Base-by-base conservation (phyloP, 2,888 invertebrate species). In the Myopa testacea region DNA sequence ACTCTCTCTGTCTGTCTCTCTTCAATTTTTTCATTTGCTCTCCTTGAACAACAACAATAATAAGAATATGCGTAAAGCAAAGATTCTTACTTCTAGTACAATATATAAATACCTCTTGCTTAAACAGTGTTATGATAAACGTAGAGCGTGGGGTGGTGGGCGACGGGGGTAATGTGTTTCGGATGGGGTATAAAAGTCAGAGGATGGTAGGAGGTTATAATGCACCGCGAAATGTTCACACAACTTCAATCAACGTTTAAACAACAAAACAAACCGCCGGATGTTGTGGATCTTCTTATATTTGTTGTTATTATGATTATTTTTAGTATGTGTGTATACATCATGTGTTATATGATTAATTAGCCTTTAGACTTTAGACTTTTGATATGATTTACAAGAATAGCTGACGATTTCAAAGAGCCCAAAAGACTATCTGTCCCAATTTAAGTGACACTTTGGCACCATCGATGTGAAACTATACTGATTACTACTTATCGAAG, bases 261-360 rank as follows among this genome's bases (percentile, higher is more conserved):
- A 74, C 65, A 63, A 63, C 38, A 74, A 65, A 69, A 75, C 75
- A 75, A 69, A 69, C 75, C 75, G 75, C 75, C 75, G 75, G 75
- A 75, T 75, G 68, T 75, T 68, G 75, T 78, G 70, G 65, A 45
- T 52, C 65, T 75, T 77, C 50, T 34, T 72, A 74, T 55, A 63
- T 19, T 70, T 62, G 55, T 72, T 82, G 74, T 72, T 76, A n/a
- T 55, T n/a, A 55, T 55, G 55, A 14, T 55, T 55, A 16, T 55
- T n/a, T n/a, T 4, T 55, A 16, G 5, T n/a, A 55, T 55, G 55
- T 16, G 10, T 55, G 16, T 45, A 45, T 45, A 10, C 45, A 10
- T 45, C 10, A 10, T 45, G 45, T 45, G 45, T 45, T 45, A 45
- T 10, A 45, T 45, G 45, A 45, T 45, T 45, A 45, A 45, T 45